Evolutionary conservation across 2,888 invertebrate species (phyloP).

Genomic region (Polydrusus cervinus): DNA sequence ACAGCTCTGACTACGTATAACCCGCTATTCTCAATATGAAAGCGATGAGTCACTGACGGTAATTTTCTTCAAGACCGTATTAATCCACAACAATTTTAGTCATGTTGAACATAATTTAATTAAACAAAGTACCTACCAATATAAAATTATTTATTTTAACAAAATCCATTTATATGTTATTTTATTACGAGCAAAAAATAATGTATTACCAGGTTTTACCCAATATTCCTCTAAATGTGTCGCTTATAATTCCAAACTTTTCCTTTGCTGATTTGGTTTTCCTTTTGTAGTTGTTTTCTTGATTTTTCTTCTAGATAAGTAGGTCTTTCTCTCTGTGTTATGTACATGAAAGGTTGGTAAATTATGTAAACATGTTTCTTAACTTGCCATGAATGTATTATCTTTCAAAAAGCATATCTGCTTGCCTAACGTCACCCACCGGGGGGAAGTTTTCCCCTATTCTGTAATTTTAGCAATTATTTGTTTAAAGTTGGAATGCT

Average conservation of each 20-base stretch:
- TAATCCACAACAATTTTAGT: too few species aligned
- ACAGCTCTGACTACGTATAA: too few species aligned
- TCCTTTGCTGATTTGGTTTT: conserved; percentile 32
- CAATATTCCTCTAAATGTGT: conserved; percentile 31
- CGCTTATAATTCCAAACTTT: conserved; percentile 42
- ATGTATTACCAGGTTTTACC: neutral
- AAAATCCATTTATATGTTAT: neutral
- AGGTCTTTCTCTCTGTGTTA: conserved; percentile 26
- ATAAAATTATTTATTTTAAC: too few species aligned
- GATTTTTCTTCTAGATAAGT: conserved; percentile 31
- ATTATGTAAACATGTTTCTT: conserved; percentile 35
- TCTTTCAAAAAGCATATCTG: conserved; percentile 24
- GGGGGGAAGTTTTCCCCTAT: conserved; percentile 15
- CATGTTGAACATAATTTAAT: too few species aligned
- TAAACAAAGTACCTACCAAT: too few species aligned
- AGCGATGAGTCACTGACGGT: too few species aligned
- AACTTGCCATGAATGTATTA: conserved; percentile 30
- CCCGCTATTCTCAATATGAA: too few species aligned
- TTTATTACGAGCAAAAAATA: neutral
- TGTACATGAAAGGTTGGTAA: conserved; percentile 32
- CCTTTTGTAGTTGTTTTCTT: conserved; percentile 40
- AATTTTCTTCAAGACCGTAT: too few species aligned
- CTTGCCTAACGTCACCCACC: conserved; percentile 24
- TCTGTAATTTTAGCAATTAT: conserved; percentile 35
- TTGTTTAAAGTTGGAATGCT: conserved; percentile 26